Evolutionary conservation across 2,113 vertebrate genomes (phyloP).

Genomic region (Clinocottus analis): DNA sequence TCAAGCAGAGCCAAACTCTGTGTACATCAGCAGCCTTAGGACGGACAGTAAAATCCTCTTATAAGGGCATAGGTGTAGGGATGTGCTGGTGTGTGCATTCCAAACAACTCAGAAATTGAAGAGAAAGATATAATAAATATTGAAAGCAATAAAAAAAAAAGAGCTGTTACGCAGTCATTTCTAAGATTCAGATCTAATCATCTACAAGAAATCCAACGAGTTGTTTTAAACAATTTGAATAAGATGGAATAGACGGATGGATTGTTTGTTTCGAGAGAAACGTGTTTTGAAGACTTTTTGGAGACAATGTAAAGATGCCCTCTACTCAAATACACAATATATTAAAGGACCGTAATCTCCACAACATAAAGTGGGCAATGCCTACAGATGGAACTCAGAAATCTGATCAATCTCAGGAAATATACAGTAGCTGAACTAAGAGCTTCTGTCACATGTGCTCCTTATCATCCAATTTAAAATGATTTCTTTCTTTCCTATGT

Average conservation of each 20-base stretch:
- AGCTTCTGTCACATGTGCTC: background rate
- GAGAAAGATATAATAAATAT: background rate
- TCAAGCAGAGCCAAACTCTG: constrained; percentile 3
- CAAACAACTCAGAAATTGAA: background rate
- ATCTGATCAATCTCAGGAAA: background rate
- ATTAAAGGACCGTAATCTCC: background rate
- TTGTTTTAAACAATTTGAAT: background rate
- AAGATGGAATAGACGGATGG: background rate
- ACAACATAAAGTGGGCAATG: background rate
- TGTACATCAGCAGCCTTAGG: constrained; percentile 6
- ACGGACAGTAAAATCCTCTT: constrained; percentile 29
- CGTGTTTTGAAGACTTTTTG: background rate
- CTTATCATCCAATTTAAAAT: background rate
- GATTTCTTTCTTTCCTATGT: background rate
- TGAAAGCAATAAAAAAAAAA: background rate
- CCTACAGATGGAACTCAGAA: too few relatives aligned
- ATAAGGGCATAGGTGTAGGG: constrained; percentile 13
- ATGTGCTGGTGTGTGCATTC: constrained; percentile 3
- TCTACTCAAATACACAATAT: background rate
- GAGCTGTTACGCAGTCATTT: background rate
- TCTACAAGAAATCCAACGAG: too few relatives aligned
- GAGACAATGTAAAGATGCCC: background rate
- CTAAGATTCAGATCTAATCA: background rate
- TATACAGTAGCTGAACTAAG: background rate
- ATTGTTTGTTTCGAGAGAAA: background rate